Percentiles rank a stretch among this genome's conserved stretches.
Conservation (phyloP, 2,888 invertebrate species). For the Stenurella melanura region DNA sequence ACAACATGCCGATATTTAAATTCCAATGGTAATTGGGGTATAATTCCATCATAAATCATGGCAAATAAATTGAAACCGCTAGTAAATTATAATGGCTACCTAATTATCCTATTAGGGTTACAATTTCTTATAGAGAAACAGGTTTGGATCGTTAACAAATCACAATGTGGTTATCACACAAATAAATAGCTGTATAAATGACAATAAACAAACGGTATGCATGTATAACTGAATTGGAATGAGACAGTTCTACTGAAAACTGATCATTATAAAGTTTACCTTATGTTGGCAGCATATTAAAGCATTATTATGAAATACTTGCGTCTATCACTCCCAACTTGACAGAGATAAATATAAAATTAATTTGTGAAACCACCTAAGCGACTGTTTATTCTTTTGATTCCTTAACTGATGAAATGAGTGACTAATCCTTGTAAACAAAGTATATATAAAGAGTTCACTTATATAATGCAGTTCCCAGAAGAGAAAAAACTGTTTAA, state of each 20-base stretch:
- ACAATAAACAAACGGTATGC: constrained; percentile 24
- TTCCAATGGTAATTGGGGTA: constrained; percentile 26
- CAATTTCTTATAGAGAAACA: constrained; percentile 40
- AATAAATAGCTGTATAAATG: constrained; percentile 24
- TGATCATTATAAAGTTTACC: neutral
- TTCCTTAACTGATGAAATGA: neutral
- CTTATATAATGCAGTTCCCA: too few species aligned
- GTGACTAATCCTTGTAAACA: neutral
- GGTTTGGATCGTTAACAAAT: constrained; percentile 34
- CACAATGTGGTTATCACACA: constrained; percentile 25
- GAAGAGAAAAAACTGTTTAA: too few species aligned
- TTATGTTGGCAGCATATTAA: neutral
- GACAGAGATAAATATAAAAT: neutral
- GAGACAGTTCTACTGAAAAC: neutral
- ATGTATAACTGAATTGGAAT: constrained; percentile 18
- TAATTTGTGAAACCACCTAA: neutral
- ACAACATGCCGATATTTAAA: neutral
- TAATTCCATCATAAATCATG: constrained; percentile 42
- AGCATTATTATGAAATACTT: neutral
- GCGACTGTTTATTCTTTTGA: neutral
- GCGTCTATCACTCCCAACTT: neutral
- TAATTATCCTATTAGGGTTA: constrained; percentile 42
- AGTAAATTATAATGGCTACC: constrained; percentile 42
- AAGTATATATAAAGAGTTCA: too few species aligned
- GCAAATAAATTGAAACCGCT: constrained; percentile 36